Evolutionary conservation across 1,140 invertebrate species (phyloP), one percentile per base, ranked within the genome.

Genomic region (Trissolcus basalis): DNA sequence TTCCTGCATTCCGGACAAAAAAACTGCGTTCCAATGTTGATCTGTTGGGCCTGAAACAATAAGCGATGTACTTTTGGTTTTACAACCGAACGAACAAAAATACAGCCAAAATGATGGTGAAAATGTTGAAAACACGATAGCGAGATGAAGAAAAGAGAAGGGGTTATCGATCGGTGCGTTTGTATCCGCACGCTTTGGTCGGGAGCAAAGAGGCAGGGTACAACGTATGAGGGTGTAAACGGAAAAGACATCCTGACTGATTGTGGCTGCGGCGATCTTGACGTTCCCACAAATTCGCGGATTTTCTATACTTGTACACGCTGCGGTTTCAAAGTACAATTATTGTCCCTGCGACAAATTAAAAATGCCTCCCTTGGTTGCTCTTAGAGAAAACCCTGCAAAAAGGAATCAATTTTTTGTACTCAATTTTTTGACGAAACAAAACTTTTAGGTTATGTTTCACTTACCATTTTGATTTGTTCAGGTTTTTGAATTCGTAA

Each of bases 181-280:
- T 60, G 44, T 82, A 74, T 75, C 16, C 33, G 64, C 51, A 14
- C 12, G 44, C 48, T 51, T 59, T 58, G 32, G 43, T 53, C 48
- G 35, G 6, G 19, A 27, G 19, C 19, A 27, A 27, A 27, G 19
- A 41, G 53, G 47, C 55, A 41, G 41, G 67, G 58, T 65, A 72
- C 69, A 71, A 82, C 83, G 81, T 88, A 88, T 87, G 86, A 88
- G 80, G 81, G 76, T 78, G 82, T 88, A 87, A 88, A 76, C 81
- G 85, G 83, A 83, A 84, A 87, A 82, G 86, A 88, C 86, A 86
- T 79, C 80, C 81, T 88, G 87, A 88, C 79, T 88, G 87, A 88
- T 88, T 88, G 86, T 85, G 84, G 86, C 82, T 84, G 80, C 84
- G 55, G 76, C 80, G 79, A 84, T 87, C 85, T 83, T 87, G 87